Evolutionary conservation across 2,113 vertebrate species (phyloP).

Genomic region (Solea solea): DNA sequence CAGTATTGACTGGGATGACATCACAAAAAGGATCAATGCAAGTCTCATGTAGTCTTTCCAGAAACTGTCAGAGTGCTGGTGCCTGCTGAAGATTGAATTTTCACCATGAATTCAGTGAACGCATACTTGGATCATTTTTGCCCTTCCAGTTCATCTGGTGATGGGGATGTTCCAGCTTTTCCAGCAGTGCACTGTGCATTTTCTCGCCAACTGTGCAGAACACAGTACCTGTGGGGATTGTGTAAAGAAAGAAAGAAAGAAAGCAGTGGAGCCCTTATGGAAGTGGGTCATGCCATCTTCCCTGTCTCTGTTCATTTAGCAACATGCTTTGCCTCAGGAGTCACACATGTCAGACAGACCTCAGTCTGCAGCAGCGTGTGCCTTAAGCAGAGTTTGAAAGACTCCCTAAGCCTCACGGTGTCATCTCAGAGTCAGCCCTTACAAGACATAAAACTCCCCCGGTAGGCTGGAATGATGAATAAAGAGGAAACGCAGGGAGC

Average conservation of each 20-base stretch:
- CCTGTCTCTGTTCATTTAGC: slow-evolving; percentile 68
- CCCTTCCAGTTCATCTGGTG: slow-evolving; percentile 22
- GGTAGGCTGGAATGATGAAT: slow-evolving; percentile 67
- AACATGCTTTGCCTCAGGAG: slow-evolving; percentile 62
- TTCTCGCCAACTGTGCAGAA: background rate
- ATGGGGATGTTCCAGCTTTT: slow-evolving; percentile 35
- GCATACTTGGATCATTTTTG: slow-evolving; percentile 18
- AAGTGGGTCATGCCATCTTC: slow-evolving; percentile 74
- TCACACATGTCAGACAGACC: slow-evolving; percentile 66
- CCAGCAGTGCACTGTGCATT: slow-evolving; percentile 9
- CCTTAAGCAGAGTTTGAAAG: slow-evolving; percentile 67
- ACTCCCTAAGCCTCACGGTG: slow-evolving; percentile 61
- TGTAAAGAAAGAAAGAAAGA: slow-evolving; percentile 30
- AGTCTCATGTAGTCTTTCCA: slow-evolving; percentile 13
- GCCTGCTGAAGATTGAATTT: slow-evolving; percentile 14
- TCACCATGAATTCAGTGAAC: slow-evolving; percentile 26
- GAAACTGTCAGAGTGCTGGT: slow-evolving; percentile 6
- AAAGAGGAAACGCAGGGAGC: slow-evolving; percentile 43
- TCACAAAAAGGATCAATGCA: slow-evolving; percentile 39
- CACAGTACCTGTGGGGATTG: slow-evolving; percentile 49
- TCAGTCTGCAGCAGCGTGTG: slow-evolving; percentile 54
- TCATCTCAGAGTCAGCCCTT: slow-evolving; percentile 62
- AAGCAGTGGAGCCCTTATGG: slow-evolving; percentile 40
- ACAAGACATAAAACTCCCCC: slow-evolving; percentile 63
- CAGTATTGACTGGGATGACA: slow-evolving; percentile 42